Conservation (phyloP, 2,888 invertebrate genomes). For the Erpobdella octoculata region DNA sequence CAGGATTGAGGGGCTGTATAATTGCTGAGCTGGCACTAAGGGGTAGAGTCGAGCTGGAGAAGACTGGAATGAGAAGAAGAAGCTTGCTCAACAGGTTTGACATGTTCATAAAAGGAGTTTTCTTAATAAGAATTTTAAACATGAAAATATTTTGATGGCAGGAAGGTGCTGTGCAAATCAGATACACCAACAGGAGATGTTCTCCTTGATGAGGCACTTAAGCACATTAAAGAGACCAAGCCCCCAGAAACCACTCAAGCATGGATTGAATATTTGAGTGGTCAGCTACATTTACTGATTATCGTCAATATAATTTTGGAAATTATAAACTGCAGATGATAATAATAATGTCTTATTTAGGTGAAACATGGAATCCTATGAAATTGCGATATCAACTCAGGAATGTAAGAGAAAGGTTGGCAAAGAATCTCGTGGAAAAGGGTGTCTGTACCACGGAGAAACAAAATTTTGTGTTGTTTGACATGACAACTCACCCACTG, state of each 20-base stretch:
- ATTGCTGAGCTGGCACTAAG: constrained; percentile 89
- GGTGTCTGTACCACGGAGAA: constrained; percentile 97
- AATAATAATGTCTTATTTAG: too few relatives aligned
- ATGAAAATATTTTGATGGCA: background rate
- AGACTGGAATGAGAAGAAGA: constrained; percentile 82
- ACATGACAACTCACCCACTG: constrained; percentile 99
- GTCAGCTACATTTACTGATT: constrained; percentile 59
- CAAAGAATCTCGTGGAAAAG: constrained; percentile 98
- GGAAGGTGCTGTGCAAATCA: constrained; percentile 67
- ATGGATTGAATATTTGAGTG: constrained; percentile 99
- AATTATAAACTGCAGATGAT: too few relatives aligned
- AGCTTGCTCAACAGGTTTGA: constrained; percentile 65
- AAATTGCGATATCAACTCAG: constrained; percentile 94
- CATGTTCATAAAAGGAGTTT: background rate
- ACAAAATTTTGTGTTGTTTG: constrained; percentile 97
- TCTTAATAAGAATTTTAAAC: background rate
- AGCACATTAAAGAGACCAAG: constrained; percentile 95
- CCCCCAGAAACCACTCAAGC: constrained; percentile 93
- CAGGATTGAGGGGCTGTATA: constrained; percentile 94
- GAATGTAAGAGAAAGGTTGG: constrained; percentile 94
- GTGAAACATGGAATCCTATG: constrained; percentile 99
- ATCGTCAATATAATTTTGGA: too few relatives aligned
- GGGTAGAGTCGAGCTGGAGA: constrained; percentile 89
- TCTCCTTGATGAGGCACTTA: constrained; percentile 75
- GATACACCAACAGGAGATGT: constrained; percentile 96